phyloP scores from a whole-genome alignment of 2,888 invertebrate genomes.

The Trilocha varians region DNA sequence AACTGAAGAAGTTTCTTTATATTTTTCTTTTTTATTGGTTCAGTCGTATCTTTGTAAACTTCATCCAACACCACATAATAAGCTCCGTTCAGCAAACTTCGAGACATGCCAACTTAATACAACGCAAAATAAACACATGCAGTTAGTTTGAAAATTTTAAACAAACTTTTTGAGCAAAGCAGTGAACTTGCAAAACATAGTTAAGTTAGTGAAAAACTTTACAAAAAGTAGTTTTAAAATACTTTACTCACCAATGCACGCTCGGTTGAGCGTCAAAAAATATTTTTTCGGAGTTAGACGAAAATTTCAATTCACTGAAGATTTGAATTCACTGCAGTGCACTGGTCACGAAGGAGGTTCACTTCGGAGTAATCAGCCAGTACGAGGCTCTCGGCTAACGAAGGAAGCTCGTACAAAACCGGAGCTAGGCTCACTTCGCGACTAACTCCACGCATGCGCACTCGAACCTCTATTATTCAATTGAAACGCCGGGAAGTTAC shows the following conservation, averaged over 20 bases:
- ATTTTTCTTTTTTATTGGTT: constrained; percentile 64
- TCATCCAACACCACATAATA: constrained; percentile 77
- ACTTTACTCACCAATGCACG: background rate
- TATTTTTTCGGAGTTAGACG: background rate
- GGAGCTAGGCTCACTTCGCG: constrained; percentile 41
- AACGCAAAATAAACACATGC: constrained; percentile 1
- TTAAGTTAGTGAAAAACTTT: constrained; percentile 1
- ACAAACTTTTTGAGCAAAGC: background rate
- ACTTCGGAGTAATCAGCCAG: constrained; percentile 16
- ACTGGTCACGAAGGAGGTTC: constrained; percentile 19
- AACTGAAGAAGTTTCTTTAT: constrained; percentile 75
- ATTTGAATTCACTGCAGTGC: constrained; percentile 1
- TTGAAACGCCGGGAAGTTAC: constrained; percentile 36
- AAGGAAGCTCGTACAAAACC: constrained; percentile 10
- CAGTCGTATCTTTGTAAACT: constrained; percentile 77
- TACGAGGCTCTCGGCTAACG: constrained; percentile 12
- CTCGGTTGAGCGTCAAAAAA: background rate
- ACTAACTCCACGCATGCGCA: constrained; percentile 46
- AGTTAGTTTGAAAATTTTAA: constrained; percentile 1
- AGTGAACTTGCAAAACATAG: constrained; percentile 1
- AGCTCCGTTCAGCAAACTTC: constrained; percentile 72
- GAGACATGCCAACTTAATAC: constrained; percentile 73
- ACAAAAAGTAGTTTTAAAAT: background rate
- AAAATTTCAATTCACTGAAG: background rate
- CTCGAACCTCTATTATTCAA: constrained; percentile 44